These are phyloP conservation scores for Chaitophorus viminalis DNA, from an alignment of 2,888 invertebrate species.

Conservation along the genomic window DNA sequence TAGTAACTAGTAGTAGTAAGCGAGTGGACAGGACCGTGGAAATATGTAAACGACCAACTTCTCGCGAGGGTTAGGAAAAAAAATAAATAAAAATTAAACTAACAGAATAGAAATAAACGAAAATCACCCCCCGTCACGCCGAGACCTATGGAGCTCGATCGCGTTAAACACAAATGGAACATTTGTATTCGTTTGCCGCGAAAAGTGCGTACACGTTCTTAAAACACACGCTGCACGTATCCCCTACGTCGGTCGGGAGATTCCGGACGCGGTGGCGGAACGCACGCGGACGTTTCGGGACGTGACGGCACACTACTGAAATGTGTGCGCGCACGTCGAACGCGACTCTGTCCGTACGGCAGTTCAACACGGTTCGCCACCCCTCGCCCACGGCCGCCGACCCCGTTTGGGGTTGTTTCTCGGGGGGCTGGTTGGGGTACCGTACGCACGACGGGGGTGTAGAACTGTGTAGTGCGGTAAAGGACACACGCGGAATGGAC, in stretches of 20 bases:
- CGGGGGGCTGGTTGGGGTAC: neutral
- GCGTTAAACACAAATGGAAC: no score
- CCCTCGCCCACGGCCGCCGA: neutral
- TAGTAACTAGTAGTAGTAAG: no score
- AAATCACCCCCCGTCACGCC: no score
- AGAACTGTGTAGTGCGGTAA: neutral
- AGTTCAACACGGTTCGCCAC: neutral
- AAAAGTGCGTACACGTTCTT: no score
- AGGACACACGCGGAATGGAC: neutral
- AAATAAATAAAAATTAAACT: no score
- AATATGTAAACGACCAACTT: neutral
- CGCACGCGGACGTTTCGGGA: neutral
- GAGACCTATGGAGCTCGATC: no score
- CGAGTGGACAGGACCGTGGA: neutral
- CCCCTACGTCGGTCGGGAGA: no score
- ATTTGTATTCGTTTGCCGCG: no score
- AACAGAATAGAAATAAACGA: neutral
- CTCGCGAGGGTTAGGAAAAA: neutral
- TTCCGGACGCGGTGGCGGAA: neutral
- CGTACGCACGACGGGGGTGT: no score
- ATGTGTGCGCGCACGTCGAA: neutral
- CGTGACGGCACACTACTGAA: neutral
- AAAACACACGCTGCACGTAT: no score
- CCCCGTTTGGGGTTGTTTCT: neutral
- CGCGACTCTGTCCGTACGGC: neutral